Evolutionary conservation across 2,797 vertebrate genomes (phyloP), one percentile per base, ranked within the genome.

Genomic region (Hippopotamyrus pictus): DNA sequence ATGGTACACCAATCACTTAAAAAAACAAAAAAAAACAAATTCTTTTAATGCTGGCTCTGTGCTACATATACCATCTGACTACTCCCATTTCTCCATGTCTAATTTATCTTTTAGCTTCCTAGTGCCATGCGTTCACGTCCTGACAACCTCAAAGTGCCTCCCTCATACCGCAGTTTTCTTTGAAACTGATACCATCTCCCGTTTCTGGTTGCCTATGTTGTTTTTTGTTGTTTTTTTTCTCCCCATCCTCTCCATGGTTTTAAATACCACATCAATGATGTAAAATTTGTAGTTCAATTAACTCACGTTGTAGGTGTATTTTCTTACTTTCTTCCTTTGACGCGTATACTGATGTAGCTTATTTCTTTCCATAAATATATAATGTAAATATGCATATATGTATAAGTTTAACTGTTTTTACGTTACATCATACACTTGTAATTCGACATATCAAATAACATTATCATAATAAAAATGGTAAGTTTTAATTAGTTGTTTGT

Each of bases 61-160:
- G 93, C 89, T 93, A 93, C 94, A 84, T 91, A 54, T 92, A 65
- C 92, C 94, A 14, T 14, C 51, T 57, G 85, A 19, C 84, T 29
- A 0, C 50, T 57, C 59, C n/a, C 25, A 54, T 82, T 90, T 94
- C 91, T 91, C 90, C 90, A 92, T 95, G 93, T 93, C 93, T 95
- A 94, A 91, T 93, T 93, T 93, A 94, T 94, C 92, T 89, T 92
- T 96, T 94, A 89, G 91, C 95, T 89, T 92, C 95, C 95, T 96
- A 95, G 95, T 97, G 95, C 95, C 96, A 94, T 97, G 96, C 93
- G 92, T 93, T 97, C 94, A 94, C 94, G 94, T 95, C 96, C 95
- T 94, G 93, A 97, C 95, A 94, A 97, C 97, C 96, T 96, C 96
- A 93, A 98, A 99, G 98, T 99, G 98, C 98, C 98, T 99, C 97